These are phyloP conservation scores for Morpho deidamia DNA, from an alignment of 2,888 invertebrate genomes.

Conservation along the genomic window DNA sequence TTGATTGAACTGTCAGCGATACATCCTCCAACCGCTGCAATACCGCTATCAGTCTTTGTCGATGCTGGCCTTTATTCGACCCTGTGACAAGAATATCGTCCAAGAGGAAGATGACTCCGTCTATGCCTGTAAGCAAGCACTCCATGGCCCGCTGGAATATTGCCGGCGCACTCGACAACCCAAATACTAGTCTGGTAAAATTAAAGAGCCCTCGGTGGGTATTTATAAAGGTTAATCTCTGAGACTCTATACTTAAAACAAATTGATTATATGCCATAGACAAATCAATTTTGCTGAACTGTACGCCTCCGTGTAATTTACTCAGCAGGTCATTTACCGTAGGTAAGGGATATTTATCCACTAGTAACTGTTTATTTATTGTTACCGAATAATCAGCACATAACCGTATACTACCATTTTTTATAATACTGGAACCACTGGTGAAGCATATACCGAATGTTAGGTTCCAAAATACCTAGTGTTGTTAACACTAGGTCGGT, in stretches of 20 bases:
- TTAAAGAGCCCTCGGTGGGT: constrained; percentile 24
- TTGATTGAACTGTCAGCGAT: too few relatives aligned
- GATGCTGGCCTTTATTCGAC: constrained; percentile 13
- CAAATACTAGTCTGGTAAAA: constrained; percentile 26
- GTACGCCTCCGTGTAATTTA: too few relatives aligned
- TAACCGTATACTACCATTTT: constrained; percentile 14
- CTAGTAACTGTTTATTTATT: too few relatives aligned
- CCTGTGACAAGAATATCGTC: constrained; percentile 24
- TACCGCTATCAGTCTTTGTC: too few relatives aligned
- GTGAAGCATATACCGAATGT: constrained; percentile 21
- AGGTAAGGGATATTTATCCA: too few relatives aligned
- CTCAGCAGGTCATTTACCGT: too few relatives aligned
- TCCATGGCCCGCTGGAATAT: constrained; percentile 28
- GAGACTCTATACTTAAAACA: constrained; percentile 9
- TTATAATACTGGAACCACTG: constrained; percentile 21
- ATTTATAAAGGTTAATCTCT: constrained; percentile 23
- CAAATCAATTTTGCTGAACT: constrained; percentile 19
- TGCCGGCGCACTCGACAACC: constrained; percentile 22
- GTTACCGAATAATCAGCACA: too few relatives aligned
- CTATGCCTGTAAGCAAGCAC: constrained; percentile 20
- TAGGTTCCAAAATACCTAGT: constrained; percentile 12
- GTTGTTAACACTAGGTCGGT: too few relatives aligned
- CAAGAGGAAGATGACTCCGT: constrained; percentile 21
- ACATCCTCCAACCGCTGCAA: too few relatives aligned
- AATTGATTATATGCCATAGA: constrained; percentile 21